phyloP scores from a whole-genome alignment of 2,797 vertebrate genomes.

The Accipiter superciliosus region DNA sequence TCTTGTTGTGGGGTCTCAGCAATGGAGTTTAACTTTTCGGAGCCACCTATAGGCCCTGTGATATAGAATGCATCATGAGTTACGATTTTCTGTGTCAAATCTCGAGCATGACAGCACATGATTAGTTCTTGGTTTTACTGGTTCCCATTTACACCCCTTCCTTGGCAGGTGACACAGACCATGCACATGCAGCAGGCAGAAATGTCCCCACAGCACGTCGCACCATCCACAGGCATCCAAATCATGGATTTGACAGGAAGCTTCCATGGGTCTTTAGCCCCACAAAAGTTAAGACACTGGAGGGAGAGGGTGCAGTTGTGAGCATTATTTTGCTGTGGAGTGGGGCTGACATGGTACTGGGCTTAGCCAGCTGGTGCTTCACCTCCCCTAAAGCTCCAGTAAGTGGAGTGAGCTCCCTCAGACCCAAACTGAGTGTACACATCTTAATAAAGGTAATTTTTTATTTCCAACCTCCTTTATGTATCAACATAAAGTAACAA shows the following conservation, averaged over 20 bases:
- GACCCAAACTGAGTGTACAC: background rate
- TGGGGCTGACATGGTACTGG: background rate
- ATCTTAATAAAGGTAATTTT: background rate
- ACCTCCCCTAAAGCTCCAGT: background rate
- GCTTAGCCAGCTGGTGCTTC: background rate
- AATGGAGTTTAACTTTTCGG: background rate
- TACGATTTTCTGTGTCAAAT: background rate
- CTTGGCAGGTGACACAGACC: background rate
- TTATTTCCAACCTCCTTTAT: background rate
- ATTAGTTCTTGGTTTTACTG: background rate
- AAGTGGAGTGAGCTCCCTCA: background rate
- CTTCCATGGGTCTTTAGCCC: background rate
- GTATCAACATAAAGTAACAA: background rate
- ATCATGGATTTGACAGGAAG: background rate
- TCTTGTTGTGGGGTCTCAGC: background rate
- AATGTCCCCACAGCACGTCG: background rate
- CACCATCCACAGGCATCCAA: background rate
- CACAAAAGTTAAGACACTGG: background rate
- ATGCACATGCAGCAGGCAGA: background rate
- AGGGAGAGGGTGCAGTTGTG: background rate
- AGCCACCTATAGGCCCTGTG: background rate
- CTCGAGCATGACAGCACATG: background rate
- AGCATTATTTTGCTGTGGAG: background rate
- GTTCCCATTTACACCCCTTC: background rate
- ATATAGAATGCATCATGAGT: background rate